A percentile compares a stretch with the other conserved stretches of the same genome.
Evolutionary conservation across 2,113 vertebrate genomes (phyloP).

Genomic region (Ceratotherium simum): DNA sequence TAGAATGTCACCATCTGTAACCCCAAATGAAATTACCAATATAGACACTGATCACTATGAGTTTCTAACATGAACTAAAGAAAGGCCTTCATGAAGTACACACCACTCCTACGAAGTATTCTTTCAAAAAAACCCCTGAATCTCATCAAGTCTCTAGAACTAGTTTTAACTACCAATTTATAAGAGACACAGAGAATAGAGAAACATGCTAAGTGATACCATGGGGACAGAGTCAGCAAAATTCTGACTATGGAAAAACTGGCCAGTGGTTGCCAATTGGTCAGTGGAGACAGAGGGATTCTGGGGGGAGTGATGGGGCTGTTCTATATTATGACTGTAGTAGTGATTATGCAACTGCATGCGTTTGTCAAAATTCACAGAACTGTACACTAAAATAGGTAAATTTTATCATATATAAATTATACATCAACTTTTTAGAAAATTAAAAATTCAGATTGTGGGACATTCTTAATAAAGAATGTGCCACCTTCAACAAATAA

Average conservation of each 20-base stretch:
- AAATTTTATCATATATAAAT: background rate
- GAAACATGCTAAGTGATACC: background rate
- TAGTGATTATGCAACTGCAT: background rate
- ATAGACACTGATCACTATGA: background rate
- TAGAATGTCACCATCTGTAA: background rate
- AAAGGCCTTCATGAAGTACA: background rate
- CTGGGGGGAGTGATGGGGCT: background rate
- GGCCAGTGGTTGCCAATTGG: background rate
- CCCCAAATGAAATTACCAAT: background rate
- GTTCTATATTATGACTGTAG: background rate
- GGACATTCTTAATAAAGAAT: background rate
- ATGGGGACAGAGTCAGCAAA: background rate
- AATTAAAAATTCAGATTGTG: constrained; percentile 12
- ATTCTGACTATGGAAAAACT: background rate
- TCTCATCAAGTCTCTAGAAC: background rate
- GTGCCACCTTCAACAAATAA: background rate
- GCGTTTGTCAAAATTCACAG: background rate
- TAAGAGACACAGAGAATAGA: background rate
- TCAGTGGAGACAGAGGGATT: background rate
- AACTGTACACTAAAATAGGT: background rate
- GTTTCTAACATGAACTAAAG: background rate
- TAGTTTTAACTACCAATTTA: background rate
- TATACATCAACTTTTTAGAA: background rate
- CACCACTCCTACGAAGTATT: background rate
- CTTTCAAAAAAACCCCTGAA: background rate